phyloP scores from a whole-genome alignment of 2,797 vertebrate genomes.

The Natrix natrix region DNA sequence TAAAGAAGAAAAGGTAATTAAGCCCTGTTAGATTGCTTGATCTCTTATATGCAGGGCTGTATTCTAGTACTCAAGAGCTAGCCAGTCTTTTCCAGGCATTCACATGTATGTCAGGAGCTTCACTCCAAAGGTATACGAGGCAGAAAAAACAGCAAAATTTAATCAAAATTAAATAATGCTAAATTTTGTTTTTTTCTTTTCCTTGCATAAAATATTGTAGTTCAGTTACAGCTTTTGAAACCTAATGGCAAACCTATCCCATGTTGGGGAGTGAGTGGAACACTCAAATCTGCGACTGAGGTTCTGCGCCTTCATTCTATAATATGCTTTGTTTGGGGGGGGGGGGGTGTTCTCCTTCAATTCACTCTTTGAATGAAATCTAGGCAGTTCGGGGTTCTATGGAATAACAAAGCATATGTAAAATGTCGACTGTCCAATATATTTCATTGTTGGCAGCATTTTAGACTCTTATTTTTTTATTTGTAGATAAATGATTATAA shows the following conservation, averaged over 20 bases:
- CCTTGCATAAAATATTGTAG: not conserved
- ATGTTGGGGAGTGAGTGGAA: not conserved
- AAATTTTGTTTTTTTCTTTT: not conserved
- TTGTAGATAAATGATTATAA: slow-evolving; percentile 81
- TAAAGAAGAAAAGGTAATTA: slow-evolving; percentile 82
- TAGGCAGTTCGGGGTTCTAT: not conserved
- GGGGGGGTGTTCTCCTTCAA: too few species aligned
- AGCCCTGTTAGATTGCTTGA: not conserved
- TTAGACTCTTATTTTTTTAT: slow-evolving; percentile 29
- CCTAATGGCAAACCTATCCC: not conserved
- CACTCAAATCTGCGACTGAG: not conserved
- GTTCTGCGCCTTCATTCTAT: not conserved
- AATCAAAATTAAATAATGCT: not conserved
- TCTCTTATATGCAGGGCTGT: slow-evolving; percentile 4
- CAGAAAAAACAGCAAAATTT: not conserved
- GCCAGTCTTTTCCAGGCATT: not conserved
- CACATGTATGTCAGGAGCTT: not conserved
- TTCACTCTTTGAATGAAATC: slow-evolving; percentile 1
- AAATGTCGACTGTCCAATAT: fast-evolving
- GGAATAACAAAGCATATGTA: not conserved
- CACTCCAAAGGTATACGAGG: not conserved
- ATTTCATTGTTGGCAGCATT: not conserved
- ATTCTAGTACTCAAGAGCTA: not conserved
- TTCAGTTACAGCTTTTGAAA: not conserved
- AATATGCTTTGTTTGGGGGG: not conserved